Evolutionary conservation across 2,797 vertebrate genomes (phyloP), one percentile per base, ranked within the genome.

Genomic region (Poecilia velifera): DNA sequence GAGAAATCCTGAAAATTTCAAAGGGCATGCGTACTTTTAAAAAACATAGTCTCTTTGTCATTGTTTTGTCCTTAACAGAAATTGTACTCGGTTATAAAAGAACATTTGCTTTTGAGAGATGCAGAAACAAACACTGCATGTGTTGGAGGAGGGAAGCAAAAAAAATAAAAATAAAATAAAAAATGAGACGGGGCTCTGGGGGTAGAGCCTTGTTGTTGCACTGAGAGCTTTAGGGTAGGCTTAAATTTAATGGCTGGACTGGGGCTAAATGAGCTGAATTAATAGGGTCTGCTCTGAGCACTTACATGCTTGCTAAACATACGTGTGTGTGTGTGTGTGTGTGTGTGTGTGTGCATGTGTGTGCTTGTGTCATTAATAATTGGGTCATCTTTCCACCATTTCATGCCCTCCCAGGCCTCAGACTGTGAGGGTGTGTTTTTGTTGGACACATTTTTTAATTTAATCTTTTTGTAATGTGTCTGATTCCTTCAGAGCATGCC

Each of bases 191-290:
- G 73, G 73, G 85, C 79, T 88, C 82, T 89, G 89, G 88, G 92
- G 90, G 89, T 83, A 87, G 89, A 81, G 82, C 71, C 47, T 34
- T 75, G 81, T 77, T 84, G 84, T 78, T 90, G 74, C 82, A 59
- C 74, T 84, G 76, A 86, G 89, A 89, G 92, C 91, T 92, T 85
- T 85, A 90, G 92, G 92, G 86, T 88, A 91, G 92, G 90, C 93
- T 93, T 86, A 92, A 87, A 93, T 94, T 95, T 94, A 94, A 95
- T 94, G 93, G 93, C 85, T 96, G 92, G 88, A 93, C 90, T 93
- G 89, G 79, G 90, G 91, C 92, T 95, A 94, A 96, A 94, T 95
- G 92, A 95, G 91, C 93, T 95, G 95, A 95, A 94, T 95, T 95
- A 96, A 96, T 94, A 87, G 88, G 92, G 88, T 94, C 89, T 90